A percentile compares a stretch with the other conserved stretches of the same genome.
phyloP scores from a whole-genome alignment of 2,113 vertebrate species.

The Zosterops japonicus region DNA sequence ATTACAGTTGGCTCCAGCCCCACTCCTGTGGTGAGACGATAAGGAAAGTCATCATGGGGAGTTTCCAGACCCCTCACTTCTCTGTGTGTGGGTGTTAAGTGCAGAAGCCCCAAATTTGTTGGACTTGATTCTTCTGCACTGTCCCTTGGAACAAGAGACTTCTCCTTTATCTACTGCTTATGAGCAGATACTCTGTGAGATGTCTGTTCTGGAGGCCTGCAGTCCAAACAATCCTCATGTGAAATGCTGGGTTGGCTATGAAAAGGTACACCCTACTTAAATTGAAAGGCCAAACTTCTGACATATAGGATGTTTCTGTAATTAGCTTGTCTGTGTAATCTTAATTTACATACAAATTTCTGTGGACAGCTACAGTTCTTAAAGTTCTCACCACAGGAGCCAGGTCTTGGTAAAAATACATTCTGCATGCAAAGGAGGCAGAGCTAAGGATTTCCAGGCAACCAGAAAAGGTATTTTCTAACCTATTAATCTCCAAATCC shows the following conservation, averaged over 20 bases:
- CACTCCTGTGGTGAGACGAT: background rate
- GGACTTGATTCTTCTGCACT: background rate
- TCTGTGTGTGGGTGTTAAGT: background rate
- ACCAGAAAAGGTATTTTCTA: background rate
- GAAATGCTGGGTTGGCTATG: background rate
- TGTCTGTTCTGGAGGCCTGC: background rate
- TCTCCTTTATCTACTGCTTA: background rate
- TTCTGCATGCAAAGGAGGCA: background rate
- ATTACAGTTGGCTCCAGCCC: background rate
- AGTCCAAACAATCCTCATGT: background rate
- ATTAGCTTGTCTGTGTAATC: background rate
- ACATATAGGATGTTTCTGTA: background rate
- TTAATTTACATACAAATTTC: background rate
- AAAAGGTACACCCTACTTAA: background rate
- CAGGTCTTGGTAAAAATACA: background rate
- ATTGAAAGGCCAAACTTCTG: background rate
- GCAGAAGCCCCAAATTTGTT: background rate
- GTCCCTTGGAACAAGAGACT: background rate
- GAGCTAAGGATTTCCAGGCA: background rate
- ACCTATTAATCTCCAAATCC: background rate
- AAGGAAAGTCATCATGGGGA: background rate
- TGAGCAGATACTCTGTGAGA: background rate
- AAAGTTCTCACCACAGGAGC: background rate
- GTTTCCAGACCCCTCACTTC: background rate
- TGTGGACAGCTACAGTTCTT: background rate